Evolutionary conservation across 2,888 invertebrate genomes (phyloP), one percentile per base, ranked within the genome.

Genomic region (Plusia festucae): DNA sequence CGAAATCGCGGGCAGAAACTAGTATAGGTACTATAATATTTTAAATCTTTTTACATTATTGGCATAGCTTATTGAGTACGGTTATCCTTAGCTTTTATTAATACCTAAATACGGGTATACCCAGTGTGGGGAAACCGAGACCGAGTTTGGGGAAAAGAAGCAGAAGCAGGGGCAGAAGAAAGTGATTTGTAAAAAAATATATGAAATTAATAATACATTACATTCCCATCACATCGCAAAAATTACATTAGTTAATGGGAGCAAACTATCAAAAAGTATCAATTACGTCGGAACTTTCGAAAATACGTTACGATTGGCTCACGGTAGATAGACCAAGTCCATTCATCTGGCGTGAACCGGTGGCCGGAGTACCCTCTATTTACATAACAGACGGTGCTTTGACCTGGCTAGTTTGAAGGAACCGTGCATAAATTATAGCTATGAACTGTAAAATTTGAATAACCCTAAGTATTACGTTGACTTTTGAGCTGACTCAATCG

Each of bases 331-430:
- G 16, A 49, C 46, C 20, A 49, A 20, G 20, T 49, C 9, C 46
- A 18, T 49, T 6, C 11, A 49, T 49, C 46, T 49, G 46, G 11
- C 18, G 20, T 49, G 18, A 49, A 20, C 46, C 5, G 11, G 18
- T 49, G 46, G 46, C 46, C 46, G 46, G 2, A 18, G 46, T 18
- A 49, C 9, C 46, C 18, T 11, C 9, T 49, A 49, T 49, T 49
- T 49, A 49, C 46, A 49, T 49, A 49, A 49, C 46, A 49, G 46
- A 49, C 46, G 46, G 11, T 20, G 46, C 46, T 49, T 11, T 13
- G 20, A 49, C 46, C 46, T 49, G 20, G 18, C 20, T 49, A 49
- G 20, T 49, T 49, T 49, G 20, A 20, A 49, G 18, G 18, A 49
- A 49, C 40, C n/a, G 40, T 49, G 20, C 9, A 49, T 49, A 49